Conservation (phyloP, 2,797 vertebrate genomes). For the Moxostoma hubbsi region DNA sequence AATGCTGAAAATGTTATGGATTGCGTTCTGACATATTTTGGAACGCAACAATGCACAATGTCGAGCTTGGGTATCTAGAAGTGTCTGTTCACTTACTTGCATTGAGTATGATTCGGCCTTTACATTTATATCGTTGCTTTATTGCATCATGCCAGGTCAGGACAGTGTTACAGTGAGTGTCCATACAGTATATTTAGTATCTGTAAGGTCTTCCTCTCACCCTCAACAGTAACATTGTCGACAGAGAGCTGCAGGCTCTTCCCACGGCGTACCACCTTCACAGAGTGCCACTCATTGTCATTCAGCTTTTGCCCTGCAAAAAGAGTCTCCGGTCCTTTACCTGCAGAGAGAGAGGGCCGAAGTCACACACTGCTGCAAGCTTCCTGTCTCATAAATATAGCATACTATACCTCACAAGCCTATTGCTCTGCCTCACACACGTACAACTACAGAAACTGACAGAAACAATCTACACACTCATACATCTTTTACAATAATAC, state of each 20-base stretch:
- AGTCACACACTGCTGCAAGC: conserved; percentile 65
- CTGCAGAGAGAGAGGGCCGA: conserved; percentile 74
- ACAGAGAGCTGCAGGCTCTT: conserved; percentile 94
- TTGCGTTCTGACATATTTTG: no score
- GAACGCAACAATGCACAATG: no score
- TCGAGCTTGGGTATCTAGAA: no score
- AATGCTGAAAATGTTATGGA: no score
- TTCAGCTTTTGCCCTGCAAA: conserved; percentile 92
- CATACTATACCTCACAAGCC: conserved; percentile 52
- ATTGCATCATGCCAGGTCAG: no score
- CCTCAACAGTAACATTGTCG: conserved; percentile 94
- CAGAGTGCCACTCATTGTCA: conserved; percentile 96
- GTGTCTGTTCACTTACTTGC: not conserved
- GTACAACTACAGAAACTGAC: conserved; percentile 17
- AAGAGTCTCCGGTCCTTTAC: conserved; percentile 92
- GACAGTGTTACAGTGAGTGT: no score
- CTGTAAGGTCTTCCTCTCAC: conserved; percentile 65
- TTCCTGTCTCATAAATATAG: conserved; percentile 56
- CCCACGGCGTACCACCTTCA: conserved; percentile 89
- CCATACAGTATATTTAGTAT: not conserved
- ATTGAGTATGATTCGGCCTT: no score
- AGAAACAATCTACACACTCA: conserved; percentile 20
- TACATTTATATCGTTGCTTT: no score
- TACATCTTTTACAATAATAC: not conserved
- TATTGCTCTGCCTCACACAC: conserved; percentile 45